These are phyloP conservation scores for Phyllotreta striolata DNA, from an alignment of 2,888 invertebrate genomes.

Conservation along the genomic window DNA sequence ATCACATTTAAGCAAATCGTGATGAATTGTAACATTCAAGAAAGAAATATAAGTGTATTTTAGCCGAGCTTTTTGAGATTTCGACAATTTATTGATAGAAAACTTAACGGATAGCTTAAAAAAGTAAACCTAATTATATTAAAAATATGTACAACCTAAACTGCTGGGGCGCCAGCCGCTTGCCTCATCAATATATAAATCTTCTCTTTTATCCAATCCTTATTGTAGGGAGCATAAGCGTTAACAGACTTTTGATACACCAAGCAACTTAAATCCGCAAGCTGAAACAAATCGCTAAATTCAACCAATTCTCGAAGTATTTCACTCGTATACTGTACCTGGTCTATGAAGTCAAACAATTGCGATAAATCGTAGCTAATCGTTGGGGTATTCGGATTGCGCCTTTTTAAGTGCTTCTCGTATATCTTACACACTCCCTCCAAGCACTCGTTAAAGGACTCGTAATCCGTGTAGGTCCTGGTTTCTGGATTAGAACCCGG, in stretches of 20 bases:
- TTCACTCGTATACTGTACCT: slow-evolving; percentile 63
- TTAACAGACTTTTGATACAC: slow-evolving; percentile 96
- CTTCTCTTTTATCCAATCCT: slow-evolving; percentile 99
- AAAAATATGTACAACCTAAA: slow-evolving; percentile 17
- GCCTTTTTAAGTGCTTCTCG: slow-evolving; percentile 95
- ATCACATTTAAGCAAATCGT: slow-evolving; percentile 60
- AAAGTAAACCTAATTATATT: background rate
- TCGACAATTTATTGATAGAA: slow-evolving; percentile 3
- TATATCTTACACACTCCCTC: slow-evolving; percentile 99
- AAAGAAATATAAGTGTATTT: slow-evolving; percentile 59
- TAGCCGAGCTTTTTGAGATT: slow-evolving; percentile 42
- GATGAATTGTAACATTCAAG: slow-evolving; percentile 49
- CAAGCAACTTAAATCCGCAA: slow-evolving; percentile 93
- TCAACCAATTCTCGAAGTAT: too few species aligned
- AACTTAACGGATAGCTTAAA: slow-evolving; percentile 11
- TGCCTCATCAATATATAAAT: slow-evolving; percentile 94
- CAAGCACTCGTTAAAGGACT: slow-evolving; percentile 97
- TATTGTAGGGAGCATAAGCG: slow-evolving; percentile 97
- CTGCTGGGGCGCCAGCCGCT: slow-evolving; percentile 81
- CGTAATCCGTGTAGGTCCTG: slow-evolving; percentile 97
- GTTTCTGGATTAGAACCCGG: slow-evolving; percentile 94
- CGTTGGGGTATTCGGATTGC: slow-evolving; percentile 94
- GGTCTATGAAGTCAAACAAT: slow-evolving; percentile 97
- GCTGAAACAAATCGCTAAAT: slow-evolving; percentile 56
- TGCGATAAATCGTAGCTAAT: slow-evolving; percentile 99